These are phyloP conservation scores for Alectoris magna DNA, from an alignment of 2,797 vertebrate species.

Conservation along the genomic window DNA sequence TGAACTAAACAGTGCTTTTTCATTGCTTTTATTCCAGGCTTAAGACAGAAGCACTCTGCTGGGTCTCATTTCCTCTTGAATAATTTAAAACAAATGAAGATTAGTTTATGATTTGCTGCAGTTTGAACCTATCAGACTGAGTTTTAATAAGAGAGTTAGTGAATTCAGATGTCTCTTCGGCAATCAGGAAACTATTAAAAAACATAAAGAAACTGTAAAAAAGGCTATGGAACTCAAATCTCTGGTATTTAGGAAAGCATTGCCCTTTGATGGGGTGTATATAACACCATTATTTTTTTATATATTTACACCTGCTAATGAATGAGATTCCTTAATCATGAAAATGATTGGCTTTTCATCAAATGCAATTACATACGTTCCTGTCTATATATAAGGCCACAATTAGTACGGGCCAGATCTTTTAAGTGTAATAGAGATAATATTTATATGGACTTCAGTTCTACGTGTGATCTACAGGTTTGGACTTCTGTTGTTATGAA, in stretches of 20 bases:
- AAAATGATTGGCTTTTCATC: background rate
- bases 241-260: background rate
- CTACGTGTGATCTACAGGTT: background rate
- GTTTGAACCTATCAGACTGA: background rate
- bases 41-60: background rate
- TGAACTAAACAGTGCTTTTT: conserved; percentile 7
- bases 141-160: conserved; percentile 8
- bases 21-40: background rate
- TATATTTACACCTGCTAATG: background rate
- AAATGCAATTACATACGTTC: background rate
- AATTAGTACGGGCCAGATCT: background rate
- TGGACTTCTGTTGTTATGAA: background rate
- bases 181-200: background rate
- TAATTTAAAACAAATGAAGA: conserved; percentile 25
- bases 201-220: background rate
- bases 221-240: background rate
- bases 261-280: background rate
- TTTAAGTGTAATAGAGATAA: background rate
- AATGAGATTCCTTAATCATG: background rate
- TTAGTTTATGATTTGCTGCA: conserved; percentile 27
- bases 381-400: background rate
- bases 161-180: background rate
- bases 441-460: background rate
- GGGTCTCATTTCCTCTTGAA: conserved; percentile 32
- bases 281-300: background rate